phyloP scores from a whole-genome alignment of 1,140 invertebrate genomes.

The Cyphomyrmex costatus region DNA sequence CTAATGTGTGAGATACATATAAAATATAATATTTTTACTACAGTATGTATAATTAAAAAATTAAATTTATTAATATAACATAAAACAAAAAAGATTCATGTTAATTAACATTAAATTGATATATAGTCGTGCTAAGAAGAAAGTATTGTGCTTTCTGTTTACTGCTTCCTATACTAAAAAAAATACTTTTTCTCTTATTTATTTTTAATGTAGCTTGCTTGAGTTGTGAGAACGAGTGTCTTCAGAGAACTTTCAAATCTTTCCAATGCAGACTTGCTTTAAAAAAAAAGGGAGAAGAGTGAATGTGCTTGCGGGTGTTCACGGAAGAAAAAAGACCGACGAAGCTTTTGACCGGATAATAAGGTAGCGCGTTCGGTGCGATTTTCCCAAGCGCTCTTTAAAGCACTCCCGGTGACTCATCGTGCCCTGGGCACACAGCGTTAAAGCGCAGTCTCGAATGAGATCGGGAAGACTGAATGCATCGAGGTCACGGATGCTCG shows the following conservation, averaged over 20 bases:
- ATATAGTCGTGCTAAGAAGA: no score
- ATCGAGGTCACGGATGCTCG: conserved; percentile 79
- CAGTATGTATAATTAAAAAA: no score
- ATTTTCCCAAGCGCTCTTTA: conserved; percentile 23
- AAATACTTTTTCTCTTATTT: no score
- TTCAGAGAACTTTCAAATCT: conserved; percentile 6
- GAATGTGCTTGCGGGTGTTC: conserved; percentile 14
- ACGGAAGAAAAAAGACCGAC: conserved; percentile 19
- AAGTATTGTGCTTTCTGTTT: no score
- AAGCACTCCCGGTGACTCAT: not conserved
- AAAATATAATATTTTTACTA: no score
- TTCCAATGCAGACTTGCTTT: conserved; percentile 10
- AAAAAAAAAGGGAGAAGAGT: not conserved
- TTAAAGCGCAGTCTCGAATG: conserved; percentile 48
- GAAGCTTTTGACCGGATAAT: conserved; percentile 56
- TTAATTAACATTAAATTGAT: no score
- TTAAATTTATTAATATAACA: no score
- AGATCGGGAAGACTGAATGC: conserved; percentile 75
- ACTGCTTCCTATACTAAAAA: no score
- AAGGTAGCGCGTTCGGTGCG: conserved; percentile 20
- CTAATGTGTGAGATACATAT: no score
- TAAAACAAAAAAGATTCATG: no score
- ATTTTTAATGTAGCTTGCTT: no score
- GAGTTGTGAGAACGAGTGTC: not conserved
- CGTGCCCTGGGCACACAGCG: not conserved